Conservation (phyloP, 2,113 vertebrate genomes). For the Entomyzon cyanotis region DNA sequence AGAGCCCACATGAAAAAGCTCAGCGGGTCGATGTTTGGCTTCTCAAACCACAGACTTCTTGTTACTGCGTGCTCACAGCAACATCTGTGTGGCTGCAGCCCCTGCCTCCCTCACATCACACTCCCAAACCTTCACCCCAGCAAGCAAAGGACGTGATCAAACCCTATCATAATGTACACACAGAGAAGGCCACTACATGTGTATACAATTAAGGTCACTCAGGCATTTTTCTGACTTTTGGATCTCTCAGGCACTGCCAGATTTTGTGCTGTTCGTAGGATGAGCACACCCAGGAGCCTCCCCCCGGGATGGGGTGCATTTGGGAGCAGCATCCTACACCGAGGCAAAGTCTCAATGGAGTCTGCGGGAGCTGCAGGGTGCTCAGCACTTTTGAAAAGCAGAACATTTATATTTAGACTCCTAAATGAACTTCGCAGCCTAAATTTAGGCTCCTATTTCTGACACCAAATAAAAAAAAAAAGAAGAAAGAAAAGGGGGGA, state of each 20-base stretch:
- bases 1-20: not conserved
- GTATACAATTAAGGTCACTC: not conserved
- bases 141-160: not conserved
- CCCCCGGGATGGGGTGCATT: not conserved
- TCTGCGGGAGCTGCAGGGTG: conserved; percentile 15
- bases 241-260: not conserved
- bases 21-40: not conserved
- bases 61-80: not conserved
- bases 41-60: not conserved
- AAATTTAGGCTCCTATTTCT: conserved; percentile 59
- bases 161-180: rapidly evolving
- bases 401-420: conserved; percentile 49
- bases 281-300: not conserved
- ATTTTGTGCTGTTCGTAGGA: not conserved
- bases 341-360: not conserved
- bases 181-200: not conserved
- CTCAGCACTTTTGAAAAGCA: conserved; percentile 56
- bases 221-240: not conserved
- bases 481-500: not conserved
- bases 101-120: not conserved
- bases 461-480: not conserved
- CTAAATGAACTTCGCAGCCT: conserved; percentile 31
- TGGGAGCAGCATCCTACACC: conserved; percentile 34
- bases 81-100: not conserved
- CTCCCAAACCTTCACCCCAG: not conserved